These are phyloP conservation scores for Drosophila tani DNA, from an alignment of 1,140 invertebrate species.

Conservation along the genomic window DNA sequence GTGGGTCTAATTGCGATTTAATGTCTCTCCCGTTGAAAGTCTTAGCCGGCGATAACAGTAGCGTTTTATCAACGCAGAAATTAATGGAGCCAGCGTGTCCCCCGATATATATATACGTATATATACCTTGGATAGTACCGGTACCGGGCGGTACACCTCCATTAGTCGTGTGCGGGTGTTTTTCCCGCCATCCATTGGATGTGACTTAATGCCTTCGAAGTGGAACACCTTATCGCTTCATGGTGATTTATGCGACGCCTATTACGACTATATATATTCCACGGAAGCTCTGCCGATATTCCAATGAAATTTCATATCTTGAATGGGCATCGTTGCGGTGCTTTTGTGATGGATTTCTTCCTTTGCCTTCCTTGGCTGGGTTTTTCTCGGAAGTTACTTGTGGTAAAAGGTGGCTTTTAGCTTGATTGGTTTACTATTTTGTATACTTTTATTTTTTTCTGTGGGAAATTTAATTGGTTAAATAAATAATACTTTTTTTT, in stretches of 20 bases:
- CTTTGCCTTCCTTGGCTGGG: background rate
- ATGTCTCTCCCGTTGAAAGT: conserved; percentile 70
- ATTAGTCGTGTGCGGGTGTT: conserved; percentile 52
- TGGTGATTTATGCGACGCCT: conserved; percentile 72
- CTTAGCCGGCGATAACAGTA: conserved; percentile 61
- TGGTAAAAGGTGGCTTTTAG: background rate
- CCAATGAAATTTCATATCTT: conserved; percentile 41
- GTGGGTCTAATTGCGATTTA: conserved; percentile 80
- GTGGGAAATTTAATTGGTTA: background rate
- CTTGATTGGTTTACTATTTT: background rate
- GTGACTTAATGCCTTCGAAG: conserved; percentile 54
- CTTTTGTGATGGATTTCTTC: conserved; percentile 38
- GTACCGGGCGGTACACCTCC: conserved; percentile 27
- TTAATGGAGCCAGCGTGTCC: conserved; percentile 67
- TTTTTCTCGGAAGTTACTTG: background rate
- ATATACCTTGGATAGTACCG: conserved; percentile 9
- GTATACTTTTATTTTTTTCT: too few species aligned
- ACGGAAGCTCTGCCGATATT: conserved; percentile 42
- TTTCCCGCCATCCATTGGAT: conserved; percentile 48
- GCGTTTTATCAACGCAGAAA: conserved; percentile 67
- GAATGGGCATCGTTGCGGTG: conserved; percentile 25
- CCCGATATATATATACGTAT: conserved; percentile 19
- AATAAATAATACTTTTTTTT: too few species aligned
- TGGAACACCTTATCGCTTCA: conserved; percentile 70
- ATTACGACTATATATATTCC: conserved; percentile 29